These are phyloP conservation scores for Rhinogobio ventralis DNA, from an alignment of 2,797 vertebrate species.

Conservation along the genomic window DNA sequence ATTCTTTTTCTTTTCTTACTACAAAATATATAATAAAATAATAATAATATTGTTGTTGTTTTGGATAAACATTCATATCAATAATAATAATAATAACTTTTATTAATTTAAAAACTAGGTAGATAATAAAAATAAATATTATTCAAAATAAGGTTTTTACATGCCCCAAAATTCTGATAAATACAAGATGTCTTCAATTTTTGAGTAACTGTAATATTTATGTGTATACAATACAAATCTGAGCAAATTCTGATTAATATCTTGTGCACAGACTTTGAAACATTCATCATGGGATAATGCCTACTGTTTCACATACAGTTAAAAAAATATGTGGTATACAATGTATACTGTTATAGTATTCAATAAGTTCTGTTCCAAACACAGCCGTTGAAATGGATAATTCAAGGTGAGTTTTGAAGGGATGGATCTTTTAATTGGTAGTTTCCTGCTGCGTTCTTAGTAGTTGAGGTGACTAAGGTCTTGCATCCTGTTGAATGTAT, in stretches of 20 bases:
- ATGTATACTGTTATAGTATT: background rate
- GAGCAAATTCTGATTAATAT: background rate
- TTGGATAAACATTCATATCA: background rate
- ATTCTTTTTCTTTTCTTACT: background rate
- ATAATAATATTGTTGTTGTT: background rate
- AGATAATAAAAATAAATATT: background rate
- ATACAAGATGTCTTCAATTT: background rate
- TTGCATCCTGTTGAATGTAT: background rate
- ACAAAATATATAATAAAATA: background rate
- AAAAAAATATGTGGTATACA: background rate
- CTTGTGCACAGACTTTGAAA: background rate
- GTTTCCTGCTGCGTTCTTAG: background rate
- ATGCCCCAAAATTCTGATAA: background rate
- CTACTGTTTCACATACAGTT: background rate
- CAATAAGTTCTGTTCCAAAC: background rate
- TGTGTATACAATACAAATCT: background rate
- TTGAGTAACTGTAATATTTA: background rate
- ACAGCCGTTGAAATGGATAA: background rate
- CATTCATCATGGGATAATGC: background rate
- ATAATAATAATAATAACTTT: background rate
- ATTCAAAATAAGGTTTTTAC: background rate
- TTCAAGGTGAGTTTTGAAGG: conserved; percentile 21
- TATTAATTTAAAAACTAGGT: background rate
- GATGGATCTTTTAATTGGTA: conserved; percentile 4
- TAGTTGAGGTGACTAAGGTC: background rate